Percentiles rank a stretch among this genome's conserved stretches.
Evolutionary conservation across 2,113 vertebrate genomes (phyloP).

Genomic region (Pantherophis guttatus): DNA sequence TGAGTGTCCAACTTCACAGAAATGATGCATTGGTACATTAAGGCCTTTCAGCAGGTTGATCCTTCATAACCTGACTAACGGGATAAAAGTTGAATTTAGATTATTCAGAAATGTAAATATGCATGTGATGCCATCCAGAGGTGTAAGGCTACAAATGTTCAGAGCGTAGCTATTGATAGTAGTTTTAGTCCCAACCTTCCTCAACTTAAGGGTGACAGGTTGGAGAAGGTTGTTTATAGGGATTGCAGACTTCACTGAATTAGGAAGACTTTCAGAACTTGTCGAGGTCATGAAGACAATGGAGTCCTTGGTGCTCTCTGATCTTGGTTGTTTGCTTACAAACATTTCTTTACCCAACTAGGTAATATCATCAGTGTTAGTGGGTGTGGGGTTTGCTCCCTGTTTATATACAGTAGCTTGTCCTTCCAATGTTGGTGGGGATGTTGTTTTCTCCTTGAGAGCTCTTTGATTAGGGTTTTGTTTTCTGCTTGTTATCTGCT

Average conservation of each 20-base stretch:
- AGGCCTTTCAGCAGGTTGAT: not conserved
- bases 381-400: not conserved
- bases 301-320: not conserved
- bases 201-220: not conserved
- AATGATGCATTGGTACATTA: not conserved
- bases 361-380: not conserved
- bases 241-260: not conserved
- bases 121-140: not conserved
- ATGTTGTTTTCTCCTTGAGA: not conserved
- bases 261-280: not conserved
- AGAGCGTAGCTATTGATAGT: not conserved
- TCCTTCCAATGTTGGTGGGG: not conserved
- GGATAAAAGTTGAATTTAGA: not conserved
- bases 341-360: not conserved
- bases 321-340: not conserved
- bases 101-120: not conserved
- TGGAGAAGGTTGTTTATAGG: not conserved
- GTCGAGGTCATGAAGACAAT: not conserved
- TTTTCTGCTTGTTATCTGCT: not conserved
- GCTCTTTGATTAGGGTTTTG: not conserved
- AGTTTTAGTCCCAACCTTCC: not conserved
- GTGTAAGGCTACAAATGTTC: not conserved
- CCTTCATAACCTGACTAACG: not conserved
- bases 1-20: conserved; percentile 56
- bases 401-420: not conserved